Evolutionary conservation across 2,797 vertebrate species (phyloP).

Genomic region (Selene dorsalis): DNA sequence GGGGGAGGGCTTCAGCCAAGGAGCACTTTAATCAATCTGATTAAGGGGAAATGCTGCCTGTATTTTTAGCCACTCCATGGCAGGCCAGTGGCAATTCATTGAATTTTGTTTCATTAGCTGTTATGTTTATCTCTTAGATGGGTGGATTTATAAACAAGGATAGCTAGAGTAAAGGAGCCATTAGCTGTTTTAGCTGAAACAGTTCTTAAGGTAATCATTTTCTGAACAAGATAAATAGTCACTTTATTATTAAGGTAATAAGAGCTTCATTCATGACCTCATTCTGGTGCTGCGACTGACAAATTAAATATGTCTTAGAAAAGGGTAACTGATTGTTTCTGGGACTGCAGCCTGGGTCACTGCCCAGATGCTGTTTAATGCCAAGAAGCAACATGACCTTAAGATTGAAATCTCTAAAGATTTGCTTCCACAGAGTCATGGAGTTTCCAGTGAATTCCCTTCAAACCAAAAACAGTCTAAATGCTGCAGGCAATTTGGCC

Average conservation of each 20-base stretch:
- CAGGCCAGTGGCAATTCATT: conserved; percentile 79
- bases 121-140: conserved; percentile 64
- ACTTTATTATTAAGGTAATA: conserved; percentile 31
- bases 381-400: conserved; percentile 34
- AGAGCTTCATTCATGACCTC: conserved; percentile 14
- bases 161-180: conserved; percentile 17
- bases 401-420: conserved; percentile 45
- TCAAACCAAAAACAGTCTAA: conserved; percentile 22
- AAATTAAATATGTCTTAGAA: conserved; percentile 19
- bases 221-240: conserved; percentile 25
- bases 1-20: conserved; percentile 75
- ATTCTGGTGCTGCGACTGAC: conserved; percentile 6
- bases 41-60: conserved; percentile 83
- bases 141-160: conserved; percentile 60
- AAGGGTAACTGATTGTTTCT: conserved; percentile 21
- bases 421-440: conserved; percentile 7
- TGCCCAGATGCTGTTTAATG: conserved; percentile 44
- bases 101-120: conserved; percentile 80
- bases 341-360: conserved; percentile 8
- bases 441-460: conserved; percentile 39
- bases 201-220: conserved; percentile 16
- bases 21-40: conserved; percentile 85
- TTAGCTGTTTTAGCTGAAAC: conserved; percentile 43
- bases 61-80: conserved; percentile 83
- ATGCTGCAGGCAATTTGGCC: conserved; percentile 22